Base-by-base conservation (phyloP, 2,113 vertebrate genomes). In the Todiramphus chloris region DNA sequence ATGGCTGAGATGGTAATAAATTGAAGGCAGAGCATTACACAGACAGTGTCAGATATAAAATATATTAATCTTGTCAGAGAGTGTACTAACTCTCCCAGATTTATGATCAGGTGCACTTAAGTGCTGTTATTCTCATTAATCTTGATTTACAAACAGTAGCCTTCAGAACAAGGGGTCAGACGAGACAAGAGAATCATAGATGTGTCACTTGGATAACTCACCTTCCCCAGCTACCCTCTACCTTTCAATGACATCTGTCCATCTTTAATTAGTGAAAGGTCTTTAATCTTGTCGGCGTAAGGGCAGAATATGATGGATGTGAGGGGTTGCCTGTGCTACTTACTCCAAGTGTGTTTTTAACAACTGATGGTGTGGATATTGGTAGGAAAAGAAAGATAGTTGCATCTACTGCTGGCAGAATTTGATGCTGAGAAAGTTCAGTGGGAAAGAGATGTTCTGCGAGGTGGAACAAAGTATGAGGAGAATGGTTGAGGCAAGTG, bases 111-210 rank as follows among this genome's bases (percentile, higher is more conserved):
- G 94, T 96, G 74, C 91, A 91, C 33, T 91, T 96, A 96, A 95
- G 86, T 90, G 73, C 76, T 89, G 68, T 95, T 95, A 79, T 88
- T 80, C 91, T 96, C 95, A 97, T 98, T 97, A 97, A 97, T 97
- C 96, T 96, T 97, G 96, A 96, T 98, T 97, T 97, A 97, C 94
- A 96, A 97, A 97, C 90, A 96, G 93, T 89, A 81, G 90, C 89
- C 90, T 92, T 96, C 20, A 27, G 87, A 96, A 72, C 43, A 76
- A 66, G 83, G 89, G 95, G 83, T 94, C 90, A 93, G 91, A 48
- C 88, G 81, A 88, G 87, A 86, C 86, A 91, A 89, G 93, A 66
- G 50, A 73, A 66, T 92, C 86, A 31, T 16, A 74, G 94, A 70
- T 53, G 72, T 93, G 83, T 82, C 37, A 20, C 51, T 89, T 48